Evolutionary conservation across 2,113 vertebrate genomes (phyloP).

Genomic region (Grammomys dolichurus): DNA sequence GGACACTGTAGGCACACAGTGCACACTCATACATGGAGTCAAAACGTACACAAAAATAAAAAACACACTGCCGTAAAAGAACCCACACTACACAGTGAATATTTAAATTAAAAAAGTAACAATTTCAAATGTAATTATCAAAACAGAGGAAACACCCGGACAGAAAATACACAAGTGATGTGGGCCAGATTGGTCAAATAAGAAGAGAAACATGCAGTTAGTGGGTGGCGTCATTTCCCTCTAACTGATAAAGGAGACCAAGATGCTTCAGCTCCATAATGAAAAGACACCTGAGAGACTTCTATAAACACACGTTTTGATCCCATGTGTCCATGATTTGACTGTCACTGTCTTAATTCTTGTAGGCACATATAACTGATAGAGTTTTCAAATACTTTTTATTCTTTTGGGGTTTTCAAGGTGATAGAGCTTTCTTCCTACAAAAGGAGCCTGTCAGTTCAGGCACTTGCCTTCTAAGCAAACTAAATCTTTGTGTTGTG

Average conservation of each 20-base stretch:
- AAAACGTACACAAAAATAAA: not conserved
- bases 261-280: not conserved
- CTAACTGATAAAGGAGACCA: not conserved
- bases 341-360: not conserved
- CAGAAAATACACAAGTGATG: not conserved
- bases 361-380: not conserved
- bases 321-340: not conserved
- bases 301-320: not conserved
- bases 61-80: not conserved
- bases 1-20: not conserved
- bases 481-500: not conserved
- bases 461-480: conserved; percentile 19
- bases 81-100: not conserved
- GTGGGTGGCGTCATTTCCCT: not conserved
- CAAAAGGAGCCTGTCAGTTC: conserved; percentile 21
- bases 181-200: not conserved
- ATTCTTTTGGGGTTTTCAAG: not conserved
- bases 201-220: conserved; percentile 5
- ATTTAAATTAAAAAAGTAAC: conserved; percentile 44
- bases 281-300: not conserved
- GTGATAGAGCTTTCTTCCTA: not conserved
- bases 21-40: not conserved
- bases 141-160: conserved; percentile 20
- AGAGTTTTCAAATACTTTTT: not conserved
- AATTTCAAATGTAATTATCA: conserved; percentile 44